Conservation (phyloP, 2,888 invertebrate species). For the Dusona sp. region DNA sequence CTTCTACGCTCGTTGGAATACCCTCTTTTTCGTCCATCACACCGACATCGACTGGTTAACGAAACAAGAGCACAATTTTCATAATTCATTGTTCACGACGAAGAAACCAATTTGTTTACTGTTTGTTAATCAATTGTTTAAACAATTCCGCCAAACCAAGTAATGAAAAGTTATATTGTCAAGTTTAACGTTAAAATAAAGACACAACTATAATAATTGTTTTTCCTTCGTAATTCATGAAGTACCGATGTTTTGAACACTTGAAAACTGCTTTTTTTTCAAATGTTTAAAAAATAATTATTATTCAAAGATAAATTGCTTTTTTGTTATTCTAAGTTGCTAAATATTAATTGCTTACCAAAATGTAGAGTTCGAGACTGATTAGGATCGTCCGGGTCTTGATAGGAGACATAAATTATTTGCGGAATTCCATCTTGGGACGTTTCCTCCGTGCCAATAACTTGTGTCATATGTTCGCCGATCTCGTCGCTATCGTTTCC, state of each 20-base stretch:
- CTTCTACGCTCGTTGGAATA: slow-evolving; percentile 53
- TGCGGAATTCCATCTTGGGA: slow-evolving; percentile 83
- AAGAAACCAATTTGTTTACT: too few species aligned
- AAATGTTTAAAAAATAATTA: too few species aligned
- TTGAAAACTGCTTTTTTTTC: background rate
- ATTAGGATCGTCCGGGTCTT: slow-evolving; percentile 84
- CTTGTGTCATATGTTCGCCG: slow-evolving; percentile 79
- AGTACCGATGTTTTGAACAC: too few species aligned
- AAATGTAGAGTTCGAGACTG: slow-evolving; percentile 83
- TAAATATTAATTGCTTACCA: slow-evolving; percentile 70
- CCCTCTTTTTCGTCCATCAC: slow-evolving; percentile 76
- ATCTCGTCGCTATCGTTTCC: slow-evolving; percentile 76
- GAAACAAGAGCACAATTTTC: background rate
- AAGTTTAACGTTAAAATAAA: too few species aligned
- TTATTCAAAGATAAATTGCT: background rate
- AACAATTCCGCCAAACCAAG: too few species aligned
- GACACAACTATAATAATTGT: too few species aligned
- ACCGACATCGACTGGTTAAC: slow-evolving; percentile 76
- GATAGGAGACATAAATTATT: slow-evolving; percentile 86
- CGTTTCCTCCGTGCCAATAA: slow-evolving; percentile 78
- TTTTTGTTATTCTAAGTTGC: background rate
- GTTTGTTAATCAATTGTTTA: too few species aligned
- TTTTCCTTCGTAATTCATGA: too few species aligned
- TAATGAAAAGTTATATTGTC: too few species aligned
- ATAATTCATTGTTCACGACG: background rate